phyloP scores from a whole-genome alignment of 53 echinoderm and acorn worm genomes.

The Apostichopus leukothele region DNA sequence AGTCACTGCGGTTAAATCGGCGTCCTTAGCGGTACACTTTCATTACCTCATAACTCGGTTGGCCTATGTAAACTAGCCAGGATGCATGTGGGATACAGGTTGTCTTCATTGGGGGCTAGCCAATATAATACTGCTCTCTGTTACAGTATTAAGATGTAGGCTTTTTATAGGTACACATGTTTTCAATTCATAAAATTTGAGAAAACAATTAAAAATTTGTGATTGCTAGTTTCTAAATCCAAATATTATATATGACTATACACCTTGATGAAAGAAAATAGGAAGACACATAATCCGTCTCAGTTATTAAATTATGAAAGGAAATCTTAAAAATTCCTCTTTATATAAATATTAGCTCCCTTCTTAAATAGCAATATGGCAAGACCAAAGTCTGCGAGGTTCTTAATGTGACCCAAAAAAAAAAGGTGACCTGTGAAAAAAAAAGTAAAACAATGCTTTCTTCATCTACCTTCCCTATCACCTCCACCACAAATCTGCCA shows the following conservation, averaged over 20 bases:
- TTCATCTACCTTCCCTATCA: too few species aligned
- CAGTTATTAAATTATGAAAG: too few species aligned
- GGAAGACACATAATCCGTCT: neutral
- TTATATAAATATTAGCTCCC: too few species aligned
- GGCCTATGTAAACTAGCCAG: constrained; percentile 22
- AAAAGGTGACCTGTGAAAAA: too few species aligned
- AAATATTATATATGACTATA: constrained; percentile 10
- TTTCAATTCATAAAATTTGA: constrained; percentile 19
- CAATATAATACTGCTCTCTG: neutral
- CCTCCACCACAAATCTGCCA: too few species aligned
- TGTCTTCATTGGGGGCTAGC: neutral
- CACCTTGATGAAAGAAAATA: neutral
- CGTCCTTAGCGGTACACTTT: constrained; percentile 33
- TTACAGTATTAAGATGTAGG: neutral
- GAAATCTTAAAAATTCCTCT: too few species aligned
- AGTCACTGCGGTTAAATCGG: constrained; percentile 21
- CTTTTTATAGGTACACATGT: constrained; percentile 1
- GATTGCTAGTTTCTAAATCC: neutral
- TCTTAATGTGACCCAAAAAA: too few species aligned
- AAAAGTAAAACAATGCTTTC: too few species aligned
- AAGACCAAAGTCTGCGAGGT: too few species aligned
- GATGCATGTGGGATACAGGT: constrained; percentile 26
- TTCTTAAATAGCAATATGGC: too few species aligned
- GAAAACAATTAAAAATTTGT: constrained; percentile 24
- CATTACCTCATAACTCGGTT: constrained; percentile 20